Percentiles rank a stretch among this genome's conserved stretches.
Evolutionary conservation across 2,888 invertebrate species (phyloP).

Genomic region (Achlya flavicornis): DNA sequence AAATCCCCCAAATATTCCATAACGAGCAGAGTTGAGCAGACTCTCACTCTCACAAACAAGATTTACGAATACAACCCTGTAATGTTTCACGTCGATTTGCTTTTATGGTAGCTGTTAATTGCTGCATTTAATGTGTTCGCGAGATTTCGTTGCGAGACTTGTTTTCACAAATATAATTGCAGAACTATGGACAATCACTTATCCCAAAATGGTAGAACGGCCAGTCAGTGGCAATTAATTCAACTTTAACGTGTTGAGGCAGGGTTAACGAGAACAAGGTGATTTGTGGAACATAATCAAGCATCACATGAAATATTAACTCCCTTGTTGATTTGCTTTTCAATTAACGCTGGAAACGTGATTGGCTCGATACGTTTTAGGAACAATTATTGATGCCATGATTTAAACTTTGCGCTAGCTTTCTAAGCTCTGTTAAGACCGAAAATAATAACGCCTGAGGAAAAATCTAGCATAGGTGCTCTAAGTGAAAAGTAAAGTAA

Average conservation of each 20-base stretch:
- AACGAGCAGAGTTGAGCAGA: conserved; percentile 10
- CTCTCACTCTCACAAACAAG: conserved; percentile 29
- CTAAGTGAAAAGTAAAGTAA: no score
- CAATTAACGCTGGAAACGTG: background rate
- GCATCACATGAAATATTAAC: background rate
- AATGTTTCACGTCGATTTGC: conserved; percentile 32
- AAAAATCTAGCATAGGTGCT: no score
- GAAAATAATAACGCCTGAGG: background rate
- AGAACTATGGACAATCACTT: conserved; percentile 4
- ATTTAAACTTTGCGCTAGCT: background rate
- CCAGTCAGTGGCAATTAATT: conserved; percentile 8
- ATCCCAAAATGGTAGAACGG: conserved; percentile 12
- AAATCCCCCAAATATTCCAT: conserved; percentile 21
- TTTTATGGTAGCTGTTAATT: conserved; percentile 44
- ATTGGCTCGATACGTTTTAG: background rate
- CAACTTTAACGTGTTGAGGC: conserved; percentile 2
- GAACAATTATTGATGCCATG: background rate
- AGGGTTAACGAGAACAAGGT: conserved; percentile 12
- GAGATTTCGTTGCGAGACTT: conserved; percentile 22
- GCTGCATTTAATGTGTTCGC: conserved; percentile 29
- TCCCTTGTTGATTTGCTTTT: background rate
- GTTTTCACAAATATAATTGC: conserved; percentile 11
- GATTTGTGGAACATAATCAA: conserved; percentile 8
- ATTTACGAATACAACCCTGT: conserved; percentile 29
- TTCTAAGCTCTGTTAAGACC: background rate